Evolutionary conservation across 2,113 vertebrate genomes (phyloP).

Genomic region (Erinaceus europaeus): DNA sequence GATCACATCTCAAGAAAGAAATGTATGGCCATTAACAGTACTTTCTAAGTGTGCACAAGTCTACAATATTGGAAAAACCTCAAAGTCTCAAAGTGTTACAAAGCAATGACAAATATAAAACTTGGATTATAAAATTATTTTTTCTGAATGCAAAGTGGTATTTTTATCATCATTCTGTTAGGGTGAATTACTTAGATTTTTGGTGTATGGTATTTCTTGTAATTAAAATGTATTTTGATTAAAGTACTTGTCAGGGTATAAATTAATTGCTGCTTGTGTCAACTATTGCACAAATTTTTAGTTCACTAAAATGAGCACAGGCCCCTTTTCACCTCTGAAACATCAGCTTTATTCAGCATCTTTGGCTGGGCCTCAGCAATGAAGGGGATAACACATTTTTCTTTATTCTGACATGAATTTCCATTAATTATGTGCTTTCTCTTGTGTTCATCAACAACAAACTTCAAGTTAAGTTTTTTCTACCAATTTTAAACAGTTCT

Average conservation of each 20-base stretch:
- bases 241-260: constrained; percentile 41
- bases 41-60: not conserved
- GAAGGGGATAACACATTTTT: constrained; percentile 66
- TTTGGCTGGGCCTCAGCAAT: constrained; percentile 61
- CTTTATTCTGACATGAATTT: constrained; percentile 66
- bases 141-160: not conserved
- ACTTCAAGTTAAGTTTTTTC: constrained; percentile 72
- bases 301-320: constrained; percentile 58
- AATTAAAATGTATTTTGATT: constrained; percentile 52
- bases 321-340: constrained; percentile 28
- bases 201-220: constrained; percentile 52
- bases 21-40: not conserved
- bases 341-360: constrained; percentile 62
- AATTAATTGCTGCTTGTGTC: constrained; percentile 72
- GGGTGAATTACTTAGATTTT: not conserved
- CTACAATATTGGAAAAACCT: not conserved
- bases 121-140: not conserved
- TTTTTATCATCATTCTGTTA: not conserved
- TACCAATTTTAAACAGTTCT: constrained; percentile 74
- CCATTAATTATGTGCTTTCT: constrained; percentile 74
- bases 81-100: constrained; percentile 9
- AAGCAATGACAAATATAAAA: not conserved
- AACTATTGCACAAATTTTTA: constrained; percentile 69
- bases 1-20: not conserved
- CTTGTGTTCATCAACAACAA: constrained; percentile 74